phyloP scores from a whole-genome alignment of 2,797 vertebrate species.

The Sebastes elongatus region DNA sequence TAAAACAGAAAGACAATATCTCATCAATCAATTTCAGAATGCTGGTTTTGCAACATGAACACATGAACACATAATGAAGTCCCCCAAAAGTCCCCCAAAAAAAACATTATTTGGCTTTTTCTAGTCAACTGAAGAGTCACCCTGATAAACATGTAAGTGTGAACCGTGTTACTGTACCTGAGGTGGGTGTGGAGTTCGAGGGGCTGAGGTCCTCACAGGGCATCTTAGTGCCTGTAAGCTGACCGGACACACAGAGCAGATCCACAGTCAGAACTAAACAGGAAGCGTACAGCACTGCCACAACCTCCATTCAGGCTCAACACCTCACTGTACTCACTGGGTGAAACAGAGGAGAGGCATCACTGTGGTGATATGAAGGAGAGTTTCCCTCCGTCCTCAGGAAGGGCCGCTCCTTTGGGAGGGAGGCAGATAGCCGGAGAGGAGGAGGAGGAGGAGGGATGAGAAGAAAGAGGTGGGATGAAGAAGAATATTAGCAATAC shows the following conservation, averaged over 20 bases:
- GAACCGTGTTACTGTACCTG: constrained; percentile 59
- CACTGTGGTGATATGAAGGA: constrained; percentile 36
- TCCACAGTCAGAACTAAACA: constrained; percentile 40
- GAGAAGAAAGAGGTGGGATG: background rate
- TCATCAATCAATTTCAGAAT: background rate
- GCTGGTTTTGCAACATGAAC: background rate
- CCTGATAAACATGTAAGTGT: background rate
- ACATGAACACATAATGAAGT: background rate
- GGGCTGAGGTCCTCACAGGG: constrained; percentile 65
- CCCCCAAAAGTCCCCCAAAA: background rate
- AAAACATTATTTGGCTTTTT: background rate
- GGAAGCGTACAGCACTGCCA: background rate
- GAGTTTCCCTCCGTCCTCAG: constrained; percentile 75
- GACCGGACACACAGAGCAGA: constrained; percentile 42
- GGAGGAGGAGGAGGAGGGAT: background rate
- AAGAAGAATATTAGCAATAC: background rate
- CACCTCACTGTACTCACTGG: constrained; percentile 59
- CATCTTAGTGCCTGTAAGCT: constrained; percentile 73
- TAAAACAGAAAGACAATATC: background rate
- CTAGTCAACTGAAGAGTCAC: background rate
- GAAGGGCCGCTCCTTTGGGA: constrained; percentile 68
- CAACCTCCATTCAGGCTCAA: background rate
- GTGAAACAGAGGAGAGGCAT: constrained; percentile 26
- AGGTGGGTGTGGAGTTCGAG: constrained; percentile 64
- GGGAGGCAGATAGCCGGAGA: background rate